These are phyloP conservation scores for Setipinna tenuifilis DNA, from an alignment of 2,797 vertebrate genomes.

Conservation along the genomic window DNA sequence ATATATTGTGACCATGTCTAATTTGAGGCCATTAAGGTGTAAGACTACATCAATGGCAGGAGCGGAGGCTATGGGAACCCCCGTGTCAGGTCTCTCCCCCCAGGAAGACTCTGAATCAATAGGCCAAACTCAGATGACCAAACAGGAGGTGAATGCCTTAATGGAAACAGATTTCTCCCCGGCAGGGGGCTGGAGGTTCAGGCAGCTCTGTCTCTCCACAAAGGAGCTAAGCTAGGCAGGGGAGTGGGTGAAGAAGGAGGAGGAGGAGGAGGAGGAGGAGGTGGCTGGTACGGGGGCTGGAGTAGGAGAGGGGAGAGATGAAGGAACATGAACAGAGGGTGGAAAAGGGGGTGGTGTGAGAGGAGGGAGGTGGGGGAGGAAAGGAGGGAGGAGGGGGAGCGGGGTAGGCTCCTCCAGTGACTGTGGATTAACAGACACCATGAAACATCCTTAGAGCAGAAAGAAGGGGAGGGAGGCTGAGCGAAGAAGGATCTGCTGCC, in stretches of 20 bases:
- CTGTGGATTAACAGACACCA: conserved; percentile 45
- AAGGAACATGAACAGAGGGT: neutral
- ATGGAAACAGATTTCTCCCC: conserved; percentile 47
- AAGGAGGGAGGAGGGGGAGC: neutral
- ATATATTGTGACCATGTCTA: neutral
- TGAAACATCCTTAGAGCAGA: conserved; percentile 46
- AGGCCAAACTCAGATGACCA: conserved; percentile 36
- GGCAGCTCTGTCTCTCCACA: conserved; percentile 7
- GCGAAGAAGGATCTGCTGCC: neutral
- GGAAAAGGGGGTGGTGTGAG: neutral
- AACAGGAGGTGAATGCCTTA: conserved; percentile 38
- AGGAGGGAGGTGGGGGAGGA: neutral
- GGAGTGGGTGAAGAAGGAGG: no score
- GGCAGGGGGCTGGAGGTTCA: conserved; percentile 32
- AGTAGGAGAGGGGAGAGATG: neutral
- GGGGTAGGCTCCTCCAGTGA: neutral
- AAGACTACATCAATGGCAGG: neutral
- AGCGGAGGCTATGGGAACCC: conserved; percentile 29
- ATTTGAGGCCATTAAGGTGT: neutral
- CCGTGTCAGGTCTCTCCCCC: conserved; percentile 35
- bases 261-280: no score
- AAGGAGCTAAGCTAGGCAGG: conserved; percentile 7
- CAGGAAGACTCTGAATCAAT: conserved; percentile 47
- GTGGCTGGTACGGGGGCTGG: no score
- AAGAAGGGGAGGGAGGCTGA: neutral